Percentiles rank a stretch among this genome's conserved stretches.
These are phyloP conservation scores for Paralichthys olivaceus DNA, from an alignment of 2,113 vertebrate species.

Conservation along the genomic window DNA sequence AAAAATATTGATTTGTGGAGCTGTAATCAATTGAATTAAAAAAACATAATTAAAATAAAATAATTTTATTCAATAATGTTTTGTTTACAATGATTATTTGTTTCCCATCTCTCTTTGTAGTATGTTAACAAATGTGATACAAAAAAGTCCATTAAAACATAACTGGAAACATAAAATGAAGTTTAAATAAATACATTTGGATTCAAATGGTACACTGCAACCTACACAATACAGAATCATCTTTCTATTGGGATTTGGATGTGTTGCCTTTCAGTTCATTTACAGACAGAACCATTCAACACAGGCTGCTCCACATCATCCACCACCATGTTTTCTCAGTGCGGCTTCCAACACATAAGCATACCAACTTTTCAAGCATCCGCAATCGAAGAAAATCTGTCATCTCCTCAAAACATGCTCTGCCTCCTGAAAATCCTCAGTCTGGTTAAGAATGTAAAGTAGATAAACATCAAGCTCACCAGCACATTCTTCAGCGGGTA, in stretches of 20 bases:
- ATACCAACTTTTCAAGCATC: slow-evolving; percentile 26
- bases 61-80: slow-evolving; percentile 11
- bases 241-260: slow-evolving; percentile 22
- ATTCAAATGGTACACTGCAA: slow-evolving; percentile 17
- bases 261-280: background rate
- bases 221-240: background rate
- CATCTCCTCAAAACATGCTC: slow-evolving; percentile 77
- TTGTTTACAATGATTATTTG: background rate
- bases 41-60: background rate
- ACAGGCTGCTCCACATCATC: background rate
- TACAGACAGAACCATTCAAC: slow-evolving; percentile 21
- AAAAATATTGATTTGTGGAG: too few relatives aligned
- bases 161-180: slow-evolving; percentile 5
- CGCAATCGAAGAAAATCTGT: slow-evolving; percentile 21
- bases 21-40: background rate
- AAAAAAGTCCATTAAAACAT: slow-evolving; percentile 6
- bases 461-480: slow-evolving; percentile 79
- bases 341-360: slow-evolving; percentile 25
- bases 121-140: background rate
- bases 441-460: slow-evolving; percentile 83
- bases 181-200: slow-evolving; percentile 61
- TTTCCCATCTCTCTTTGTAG: background rate
- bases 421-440: slow-evolving; percentile 73
- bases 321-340: slow-evolving; percentile 1
- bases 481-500: slow-evolving; percentile 85